Base-by-base conservation (phyloP, 2,113 vertebrate species). In the Rallus limicola region DNA sequence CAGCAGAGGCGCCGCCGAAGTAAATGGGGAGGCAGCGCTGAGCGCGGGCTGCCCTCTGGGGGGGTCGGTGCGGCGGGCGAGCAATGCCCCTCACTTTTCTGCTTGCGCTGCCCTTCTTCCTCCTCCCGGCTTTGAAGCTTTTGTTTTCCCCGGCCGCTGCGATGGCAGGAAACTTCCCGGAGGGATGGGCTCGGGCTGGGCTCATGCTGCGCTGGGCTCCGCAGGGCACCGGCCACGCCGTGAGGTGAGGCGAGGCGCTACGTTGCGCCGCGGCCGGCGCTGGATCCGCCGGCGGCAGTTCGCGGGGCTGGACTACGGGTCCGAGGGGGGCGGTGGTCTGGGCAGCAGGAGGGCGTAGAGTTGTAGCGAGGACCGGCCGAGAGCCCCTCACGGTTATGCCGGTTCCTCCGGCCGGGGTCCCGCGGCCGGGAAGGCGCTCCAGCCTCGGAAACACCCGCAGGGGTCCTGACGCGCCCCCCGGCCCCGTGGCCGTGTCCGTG, bases 41-140 rank as follows among this genome's bases (percentile, higher is more conserved):
- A 96, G 86, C 28, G 90, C 28, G 90, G 88, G 91, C 83, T 86
- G 82, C 94, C 50, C 85, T 16, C 86, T 16, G 72, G 18, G 42
- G 18, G 33, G 50, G 56, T 36, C 84, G 86, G 93, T 79, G 86
- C 52, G 31, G 70, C 6, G 50, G 62, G 94, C 91, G 42, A 63
- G 77, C 92, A 16, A 92, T 94, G 97, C 93, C 80, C 63, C 85
- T 23, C 92, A 59, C 94, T 93, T 69, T 7, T 92, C 82, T 67
- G 63, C 75, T 29, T n/a, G 77, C 1, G 74, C 95, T 81, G 67
- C 76, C 34, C 36, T 71, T 86, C 55, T 31, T 56, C 56, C 58
- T 38, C 55, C 44, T 70, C 59, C 67, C 28, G 36, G 33, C 93
- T 94, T 69, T 6, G 67, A 86, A 82, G 90, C 96, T 97, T 92